A percentile compares a stretch with the other conserved stretches of the same genome.
Conservation (phyloP, 2,113 vertebrate species). For the Aptenodytes forsteri region DNA sequence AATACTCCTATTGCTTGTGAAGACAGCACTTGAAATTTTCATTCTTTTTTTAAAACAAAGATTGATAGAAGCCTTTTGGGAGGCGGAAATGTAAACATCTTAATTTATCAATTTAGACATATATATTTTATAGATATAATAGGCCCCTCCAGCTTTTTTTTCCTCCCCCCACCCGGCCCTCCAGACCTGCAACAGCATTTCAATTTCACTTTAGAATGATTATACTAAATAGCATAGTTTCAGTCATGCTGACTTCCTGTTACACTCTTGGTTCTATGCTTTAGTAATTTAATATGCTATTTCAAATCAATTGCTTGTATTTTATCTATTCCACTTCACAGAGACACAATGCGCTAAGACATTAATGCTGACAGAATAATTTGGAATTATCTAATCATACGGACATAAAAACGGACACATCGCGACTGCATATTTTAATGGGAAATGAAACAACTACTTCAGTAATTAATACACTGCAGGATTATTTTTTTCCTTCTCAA, state of each 20-base stretch:
- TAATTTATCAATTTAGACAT: background rate
- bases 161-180: too few relatives aligned
- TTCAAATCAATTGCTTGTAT: background rate
- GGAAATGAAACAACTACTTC: background rate
- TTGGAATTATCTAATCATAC: background rate
- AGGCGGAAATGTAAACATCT: background rate
- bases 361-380: background rate
- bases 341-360: background rate
- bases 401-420: background rate
- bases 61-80: background rate
- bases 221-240: background rate
- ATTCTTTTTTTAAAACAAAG: background rate
- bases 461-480: background rate
- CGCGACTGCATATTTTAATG: background rate
- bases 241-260: background rate
- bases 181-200: background rate
- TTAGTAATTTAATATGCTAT: background rate
- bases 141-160: background rate
- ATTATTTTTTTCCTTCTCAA: background rate
- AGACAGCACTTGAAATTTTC: background rate
- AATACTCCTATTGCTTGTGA: background rate
- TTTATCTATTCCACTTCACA: background rate
- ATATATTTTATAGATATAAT: background rate
- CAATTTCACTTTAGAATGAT: background rate
- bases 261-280: background rate